Base-by-base conservation (phyloP, 2,113 vertebrate genomes). In the Calidris pygmaea region DNA sequence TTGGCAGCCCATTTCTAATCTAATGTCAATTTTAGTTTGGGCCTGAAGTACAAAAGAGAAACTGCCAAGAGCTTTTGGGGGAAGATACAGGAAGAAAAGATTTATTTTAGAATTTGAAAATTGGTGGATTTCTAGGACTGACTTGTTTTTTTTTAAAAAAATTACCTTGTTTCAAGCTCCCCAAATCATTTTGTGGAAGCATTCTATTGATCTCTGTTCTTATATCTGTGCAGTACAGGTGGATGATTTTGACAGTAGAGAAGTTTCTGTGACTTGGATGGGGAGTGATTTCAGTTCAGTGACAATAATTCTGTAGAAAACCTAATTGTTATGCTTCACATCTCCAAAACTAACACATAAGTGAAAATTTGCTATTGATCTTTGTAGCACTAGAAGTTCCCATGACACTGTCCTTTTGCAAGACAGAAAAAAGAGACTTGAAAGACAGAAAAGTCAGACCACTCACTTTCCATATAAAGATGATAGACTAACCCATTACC, bases 21-120 rank as follows among this genome's bases (percentile, higher is more conserved):
- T 82, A 78, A 85, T n/a, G 23, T 79, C 56, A 94, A 35, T 91
- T 91, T 92, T 60, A 75, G 7, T 72, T 94, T 92, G 89, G 86
- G 80, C 50, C 34, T 82, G 52, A 78, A 35, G 9, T 72, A 22
- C 6, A 10, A 85, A 92, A 58, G 3, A 68, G 45, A 75, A 96
- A 85, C 14, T 90, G 53, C 30, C 85, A 88, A 79, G 39, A 78
- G 10, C 34, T 75, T 85, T 59, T 19, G 24, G 19, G 22, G 39
- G 34, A 84, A 67, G 39, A 48, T 4, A 27, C 7, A 41, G 8
- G 7, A 93, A 60, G 16, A 71, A 76, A 94, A 73, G 2, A 34
- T 10, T 74, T 45, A 32, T 62, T 86, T 58, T 52, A 81, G 8
- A 45, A 75, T 89, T 78, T 68, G 22, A 4, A n/a, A 79, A 95